Evolutionary conservation across 2,888 invertebrate genomes (phyloP).

Genomic region (Cryptus viduatorius): DNA sequence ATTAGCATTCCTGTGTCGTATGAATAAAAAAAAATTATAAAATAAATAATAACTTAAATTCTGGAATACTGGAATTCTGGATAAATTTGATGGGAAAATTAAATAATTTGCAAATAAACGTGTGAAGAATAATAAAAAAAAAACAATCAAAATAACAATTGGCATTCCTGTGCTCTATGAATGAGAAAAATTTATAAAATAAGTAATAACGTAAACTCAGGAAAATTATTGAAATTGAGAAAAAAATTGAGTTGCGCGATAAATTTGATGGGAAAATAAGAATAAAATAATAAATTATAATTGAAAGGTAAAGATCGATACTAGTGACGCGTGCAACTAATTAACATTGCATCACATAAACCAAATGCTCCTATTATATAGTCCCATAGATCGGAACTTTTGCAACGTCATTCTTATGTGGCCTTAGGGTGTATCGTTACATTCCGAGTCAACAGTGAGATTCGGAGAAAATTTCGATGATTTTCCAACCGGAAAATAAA

Average conservation of each 20-base stretch:
- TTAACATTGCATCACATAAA: neutral
- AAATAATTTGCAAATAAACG: conserved; percentile 17
- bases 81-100: conserved; percentile 7
- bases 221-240: neutral
- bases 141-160: conserved; percentile 72
- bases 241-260: neutral
- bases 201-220: too few relatives aligned
- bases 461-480: too few relatives aligned
- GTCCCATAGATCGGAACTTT: too few relatives aligned
- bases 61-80: neutral
- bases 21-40: conserved; percentile 69
- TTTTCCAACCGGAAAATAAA: neutral
- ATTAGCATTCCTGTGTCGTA: conserved; percentile 75
- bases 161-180: conserved; percentile 75
- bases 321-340: conserved; percentile 3
- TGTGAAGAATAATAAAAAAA: conserved; percentile 34
- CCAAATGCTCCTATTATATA: too few relatives aligned
- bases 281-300: conserved; percentile 22
- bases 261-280: conserved; percentile 9
- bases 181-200: conserved; percentile 68
- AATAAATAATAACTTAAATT: conserved; percentile 58
- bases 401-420: too few relatives aligned
- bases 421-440: too few relatives aligned
- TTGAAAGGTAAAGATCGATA: conserved; percentile 5
- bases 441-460: too few relatives aligned